A percentile compares a stretch with the other conserved stretches of the same genome.
These are phyloP conservation scores for Mionectes macconnelli DNA, from an alignment of 2,113 vertebrate genomes.

Conservation along the genomic window DNA sequence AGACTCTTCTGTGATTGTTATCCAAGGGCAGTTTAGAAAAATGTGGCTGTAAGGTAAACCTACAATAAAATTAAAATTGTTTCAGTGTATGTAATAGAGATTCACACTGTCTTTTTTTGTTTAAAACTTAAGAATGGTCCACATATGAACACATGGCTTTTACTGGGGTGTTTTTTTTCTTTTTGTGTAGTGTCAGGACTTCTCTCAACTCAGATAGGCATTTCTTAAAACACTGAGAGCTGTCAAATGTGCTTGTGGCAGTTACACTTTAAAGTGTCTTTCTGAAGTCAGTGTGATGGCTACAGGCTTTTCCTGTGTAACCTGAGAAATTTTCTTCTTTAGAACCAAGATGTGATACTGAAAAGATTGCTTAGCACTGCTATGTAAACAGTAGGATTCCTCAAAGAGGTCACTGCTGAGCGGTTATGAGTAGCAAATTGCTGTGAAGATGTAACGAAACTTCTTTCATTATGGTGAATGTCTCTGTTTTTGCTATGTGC, in stretches of 20 bases:
- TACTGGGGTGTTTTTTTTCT: background rate
- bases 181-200: background rate
- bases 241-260: background rate
- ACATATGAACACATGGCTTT: fast-evolving
- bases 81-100: background rate
- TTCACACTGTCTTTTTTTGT: background rate
- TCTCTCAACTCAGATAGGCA: background rate
- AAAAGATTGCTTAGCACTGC: background rate
- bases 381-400: background rate
- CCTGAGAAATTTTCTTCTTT: background rate
- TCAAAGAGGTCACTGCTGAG: background rate
- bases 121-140: background rate
- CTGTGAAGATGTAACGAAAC: background rate
- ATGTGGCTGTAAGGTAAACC: background rate
- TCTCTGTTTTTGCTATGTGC: background rate
- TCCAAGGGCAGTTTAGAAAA: background rate
- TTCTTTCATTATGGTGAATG: background rate
- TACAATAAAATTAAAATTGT: background rate
- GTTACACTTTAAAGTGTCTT: background rate
- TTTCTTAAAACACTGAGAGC: background rate
- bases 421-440: background rate
- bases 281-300: background rate
- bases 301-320: background rate
- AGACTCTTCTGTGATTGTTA: background rate
- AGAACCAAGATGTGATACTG: background rate